phyloP scores from a whole-genome alignment of 2,113 vertebrate species.

The Calonectris borealis region DNA sequence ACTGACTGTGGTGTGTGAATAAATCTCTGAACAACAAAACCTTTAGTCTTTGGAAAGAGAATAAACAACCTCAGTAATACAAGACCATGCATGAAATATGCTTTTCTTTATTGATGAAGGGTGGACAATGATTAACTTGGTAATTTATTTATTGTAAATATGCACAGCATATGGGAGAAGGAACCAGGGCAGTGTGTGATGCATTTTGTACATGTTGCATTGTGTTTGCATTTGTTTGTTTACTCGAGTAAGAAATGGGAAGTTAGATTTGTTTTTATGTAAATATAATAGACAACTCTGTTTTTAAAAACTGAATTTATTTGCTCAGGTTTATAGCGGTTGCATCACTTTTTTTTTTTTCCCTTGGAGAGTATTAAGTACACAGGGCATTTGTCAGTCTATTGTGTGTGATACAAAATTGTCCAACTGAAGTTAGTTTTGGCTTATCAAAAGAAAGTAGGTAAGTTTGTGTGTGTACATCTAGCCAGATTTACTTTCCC shows the following conservation, averaged over 20 bases:
- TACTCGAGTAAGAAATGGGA: not conserved
- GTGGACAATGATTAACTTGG: not conserved
- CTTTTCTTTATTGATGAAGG: not conserved
- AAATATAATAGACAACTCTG: not conserved
- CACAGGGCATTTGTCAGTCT: not conserved
- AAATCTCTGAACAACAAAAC: not conserved
- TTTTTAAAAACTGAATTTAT: not conserved
- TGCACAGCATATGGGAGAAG: not conserved
- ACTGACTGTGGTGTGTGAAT: not conserved
- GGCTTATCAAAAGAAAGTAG: not conserved
- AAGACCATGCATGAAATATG: not conserved
- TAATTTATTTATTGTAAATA: not conserved
- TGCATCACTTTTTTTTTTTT: not conserved
- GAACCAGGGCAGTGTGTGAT: not conserved
- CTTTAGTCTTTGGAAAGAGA: not conserved
- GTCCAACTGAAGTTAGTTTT: not conserved
- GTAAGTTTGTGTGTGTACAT: not conserved
- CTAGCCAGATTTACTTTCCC: not conserved
- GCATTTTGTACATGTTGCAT: not conserved
- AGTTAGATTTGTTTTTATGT: not conserved
- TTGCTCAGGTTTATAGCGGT: not conserved
- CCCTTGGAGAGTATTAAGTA: not conserved
- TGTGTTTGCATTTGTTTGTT: not conserved
- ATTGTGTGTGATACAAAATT: not conserved
- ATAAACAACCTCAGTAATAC: not conserved